Conservation (phyloP, 2,797 vertebrate species). For the Melanitta fusca region DNA sequence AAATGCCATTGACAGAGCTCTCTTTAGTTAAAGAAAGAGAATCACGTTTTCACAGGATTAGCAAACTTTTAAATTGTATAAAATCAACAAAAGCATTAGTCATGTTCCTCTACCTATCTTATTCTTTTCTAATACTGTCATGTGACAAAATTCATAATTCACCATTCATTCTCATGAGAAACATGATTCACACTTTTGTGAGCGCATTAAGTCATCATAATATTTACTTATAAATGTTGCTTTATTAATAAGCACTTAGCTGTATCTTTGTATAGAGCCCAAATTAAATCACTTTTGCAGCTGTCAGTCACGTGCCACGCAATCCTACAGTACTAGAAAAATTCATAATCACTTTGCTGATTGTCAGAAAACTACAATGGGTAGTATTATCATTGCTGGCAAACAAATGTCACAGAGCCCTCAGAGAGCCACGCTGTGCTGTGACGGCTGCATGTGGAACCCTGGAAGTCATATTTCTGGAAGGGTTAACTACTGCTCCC, state of each 20-base stretch:
- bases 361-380: conserved; percentile 50
- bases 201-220: neutral
- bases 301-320: neutral
- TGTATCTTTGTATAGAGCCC: neutral
- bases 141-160: neutral
- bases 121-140: neutral
- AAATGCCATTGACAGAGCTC: neutral
- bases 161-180: conserved; percentile 3
- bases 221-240: conserved; percentile 19
- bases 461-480: neutral
- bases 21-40: neutral
- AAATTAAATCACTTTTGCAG: conserved; percentile 62
- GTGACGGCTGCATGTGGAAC: neutral
- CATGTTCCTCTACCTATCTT: neutral
- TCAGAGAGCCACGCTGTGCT: neutral
- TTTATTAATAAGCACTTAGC: conserved; percentile 39
- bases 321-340: conserved; percentile 33
- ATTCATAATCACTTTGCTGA: neutral
- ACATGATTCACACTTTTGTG: conserved; percentile 5
- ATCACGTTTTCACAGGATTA: neutral
- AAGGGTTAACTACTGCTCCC: conserved; percentile 12
- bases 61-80: conserved; percentile 6
- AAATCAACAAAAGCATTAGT: neutral
- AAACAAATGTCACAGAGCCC: conserved; percentile 24
- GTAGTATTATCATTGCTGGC: conserved; percentile 14